Evolutionary conservation across 2,113 vertebrate species (phyloP).

Genomic region (Regulus satrapa): DNA sequence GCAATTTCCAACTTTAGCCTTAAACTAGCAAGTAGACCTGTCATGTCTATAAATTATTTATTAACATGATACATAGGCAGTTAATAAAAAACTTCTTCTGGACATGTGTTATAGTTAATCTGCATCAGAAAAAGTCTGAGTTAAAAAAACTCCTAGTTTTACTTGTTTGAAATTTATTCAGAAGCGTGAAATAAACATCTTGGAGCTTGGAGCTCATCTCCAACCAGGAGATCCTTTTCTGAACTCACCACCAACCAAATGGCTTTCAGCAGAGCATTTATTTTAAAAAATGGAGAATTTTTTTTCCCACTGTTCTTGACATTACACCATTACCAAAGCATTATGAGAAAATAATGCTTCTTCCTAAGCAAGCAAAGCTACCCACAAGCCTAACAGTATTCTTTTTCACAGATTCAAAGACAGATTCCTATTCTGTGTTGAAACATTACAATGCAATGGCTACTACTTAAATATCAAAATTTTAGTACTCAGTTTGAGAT

Average conservation of each 20-base stretch:
- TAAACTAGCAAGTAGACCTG: background rate
- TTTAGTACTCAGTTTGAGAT: background rate
- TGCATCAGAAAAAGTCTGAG: background rate
- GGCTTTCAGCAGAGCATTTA: background rate
- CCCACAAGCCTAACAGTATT: background rate
- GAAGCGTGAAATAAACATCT: background rate
- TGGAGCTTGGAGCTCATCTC: background rate
- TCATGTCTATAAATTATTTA: background rate
- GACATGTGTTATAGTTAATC: accelerated
- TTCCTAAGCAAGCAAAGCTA: background rate
- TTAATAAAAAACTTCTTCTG: background rate
- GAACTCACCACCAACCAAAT: background rate
- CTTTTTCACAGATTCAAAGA: background rate
- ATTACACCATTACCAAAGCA: background rate
- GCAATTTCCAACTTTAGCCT: background rate
- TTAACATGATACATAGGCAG: background rate
- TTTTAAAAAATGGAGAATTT: background rate
- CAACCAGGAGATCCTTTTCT: background rate
- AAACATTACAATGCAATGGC: background rate
- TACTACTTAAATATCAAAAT: accelerated
- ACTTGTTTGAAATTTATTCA: background rate
- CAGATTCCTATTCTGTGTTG: background rate
- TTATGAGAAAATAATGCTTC: background rate
- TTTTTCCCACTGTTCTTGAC: background rate
- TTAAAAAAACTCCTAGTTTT: background rate